Percentiles rank a stretch among this genome's conserved stretches.
These are phyloP conservation scores for Montipora cactus DNA, from an alignment of 64 coral and sea anemone species.

Conservation along the genomic window DNA sequence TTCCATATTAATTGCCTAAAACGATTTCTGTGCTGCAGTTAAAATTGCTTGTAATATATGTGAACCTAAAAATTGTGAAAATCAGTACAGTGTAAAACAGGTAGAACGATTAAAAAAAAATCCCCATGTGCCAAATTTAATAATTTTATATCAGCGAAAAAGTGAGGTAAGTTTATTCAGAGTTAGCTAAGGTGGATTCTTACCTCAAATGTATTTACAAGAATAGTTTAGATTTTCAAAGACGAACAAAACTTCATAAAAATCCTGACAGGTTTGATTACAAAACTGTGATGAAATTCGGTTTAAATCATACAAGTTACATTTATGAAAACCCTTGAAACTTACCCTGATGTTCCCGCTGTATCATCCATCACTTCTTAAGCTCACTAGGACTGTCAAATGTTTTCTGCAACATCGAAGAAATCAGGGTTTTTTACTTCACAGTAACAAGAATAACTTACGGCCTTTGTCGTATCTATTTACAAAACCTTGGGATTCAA, in stretches of 20 bases:
- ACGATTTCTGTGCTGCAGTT: conserved; percentile 2
- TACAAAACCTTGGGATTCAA: conserved; percentile 14
- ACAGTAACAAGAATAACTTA: no score
- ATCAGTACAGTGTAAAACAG: neutral
- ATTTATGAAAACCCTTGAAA: conserved; percentile 22
- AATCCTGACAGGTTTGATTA: neutral
- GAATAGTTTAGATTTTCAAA: conserved; percentile 11
- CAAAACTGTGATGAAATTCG: conserved; percentile 21
- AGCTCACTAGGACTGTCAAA: conserved; percentile 12
- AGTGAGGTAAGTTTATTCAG: conserved; percentile 14
- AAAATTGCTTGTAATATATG: neutral
- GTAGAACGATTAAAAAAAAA: neutral
- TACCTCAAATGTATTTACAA: neutral
- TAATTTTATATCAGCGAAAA: neutral
- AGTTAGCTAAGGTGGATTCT: conserved; percentile 19
- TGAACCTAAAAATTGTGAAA: neutral
- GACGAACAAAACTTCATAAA: conserved; percentile 9
- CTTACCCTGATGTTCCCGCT: conserved; percentile 49
- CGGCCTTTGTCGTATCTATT: neutral
- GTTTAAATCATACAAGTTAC: conserved; percentile 38
- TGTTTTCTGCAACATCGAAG: neutral
- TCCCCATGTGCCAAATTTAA: neutral
- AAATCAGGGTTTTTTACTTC: no score
- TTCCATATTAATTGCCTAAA: conserved; percentile 12
- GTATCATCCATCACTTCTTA: conserved; percentile 36